Evolutionary conservation across 1,140 invertebrate species (phyloP), one percentile per base, ranked within the genome.

Genomic region (Bilobella aurantiaca): DNA sequence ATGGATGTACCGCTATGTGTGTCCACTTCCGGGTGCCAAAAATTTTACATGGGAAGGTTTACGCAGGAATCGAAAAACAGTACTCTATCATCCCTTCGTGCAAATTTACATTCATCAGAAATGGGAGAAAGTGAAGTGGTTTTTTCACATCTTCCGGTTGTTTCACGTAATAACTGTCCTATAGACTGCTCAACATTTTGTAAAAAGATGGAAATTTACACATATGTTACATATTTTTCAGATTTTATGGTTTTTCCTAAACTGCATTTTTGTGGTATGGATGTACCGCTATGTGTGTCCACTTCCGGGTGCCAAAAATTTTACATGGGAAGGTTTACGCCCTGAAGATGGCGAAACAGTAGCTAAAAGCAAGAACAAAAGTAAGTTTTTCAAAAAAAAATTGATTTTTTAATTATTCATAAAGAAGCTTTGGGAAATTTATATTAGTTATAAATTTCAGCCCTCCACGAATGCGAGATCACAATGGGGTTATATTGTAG

Each of bases 61-160:
- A 8, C 58, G 58, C 16, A n/a, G n/a, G n/a, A 21, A 37, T 37
- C 29, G 59, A 23, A 37, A 46, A 62, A 27, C 23, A 3, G 32
- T 62, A 23, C 37, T 62, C 23, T 27, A 21, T 46, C 59, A 62
- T 62, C 59, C 59, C n/a, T 62, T 62, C 37, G 37, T 62, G 8
- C 3, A 31, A 23, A 31, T 62, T 62, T 62, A 30, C 30, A 37
- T 62, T 23, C 28, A 31, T 12, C 3, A 34, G 27, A 62, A 62
- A 46, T 62, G 59, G 59, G 29, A 62, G 32, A 37, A 42, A 28
- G 30, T 62, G n/a, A 25, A 25, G 25, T 62, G 59, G 59, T 12
- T 62, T 27, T 62, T 62, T 42, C n/a, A 12, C 16, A 25, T 62
- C 18, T 37, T 31, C 23, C 8, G 59, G 12, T 62, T 62, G 18